Conservation (phyloP, 2,797 vertebrate species). For the Xenops minutus region DNA sequence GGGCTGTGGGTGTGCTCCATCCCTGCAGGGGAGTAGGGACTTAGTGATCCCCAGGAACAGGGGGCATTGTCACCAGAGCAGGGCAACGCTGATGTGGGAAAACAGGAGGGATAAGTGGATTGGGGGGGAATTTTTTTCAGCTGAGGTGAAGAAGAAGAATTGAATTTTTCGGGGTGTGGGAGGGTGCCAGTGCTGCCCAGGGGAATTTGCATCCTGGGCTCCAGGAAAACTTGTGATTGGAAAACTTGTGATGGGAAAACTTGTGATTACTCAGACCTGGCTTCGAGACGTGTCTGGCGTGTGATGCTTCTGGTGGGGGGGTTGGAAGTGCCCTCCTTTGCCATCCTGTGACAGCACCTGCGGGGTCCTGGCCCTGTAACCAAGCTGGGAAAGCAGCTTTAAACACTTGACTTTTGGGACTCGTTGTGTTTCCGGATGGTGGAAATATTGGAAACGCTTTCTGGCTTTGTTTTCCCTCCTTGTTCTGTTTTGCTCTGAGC, state of each 20-base stretch:
- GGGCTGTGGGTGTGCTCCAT: neutral
- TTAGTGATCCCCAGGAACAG: neutral
- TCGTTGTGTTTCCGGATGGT: neutral
- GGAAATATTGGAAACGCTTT: neutral
- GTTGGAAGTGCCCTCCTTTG: neutral
- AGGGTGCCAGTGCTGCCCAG: fast-evolving
- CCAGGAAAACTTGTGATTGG: neutral
- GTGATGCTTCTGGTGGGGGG: fast-evolving
- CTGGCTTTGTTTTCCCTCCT: neutral
- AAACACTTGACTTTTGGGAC: neutral
- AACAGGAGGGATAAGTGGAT: neutral
- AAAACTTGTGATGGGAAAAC: neutral
- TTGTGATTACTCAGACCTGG: neutral
- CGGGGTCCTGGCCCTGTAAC: neutral
- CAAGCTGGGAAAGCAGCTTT: fast-evolving
- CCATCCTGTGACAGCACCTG: fast-evolving
- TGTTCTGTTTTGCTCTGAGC: neutral
- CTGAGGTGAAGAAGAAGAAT: neutral
- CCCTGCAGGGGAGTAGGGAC: neutral
- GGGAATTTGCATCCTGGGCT: neutral
- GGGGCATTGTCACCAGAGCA: fast-evolving
- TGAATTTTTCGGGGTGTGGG: neutral
- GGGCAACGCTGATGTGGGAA: neutral
- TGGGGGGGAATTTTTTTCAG: neutral
- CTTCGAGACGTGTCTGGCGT: fast-evolving